Conservation (phyloP, 2,888 invertebrate species). For the Drosophila fulvimacula region DNA sequence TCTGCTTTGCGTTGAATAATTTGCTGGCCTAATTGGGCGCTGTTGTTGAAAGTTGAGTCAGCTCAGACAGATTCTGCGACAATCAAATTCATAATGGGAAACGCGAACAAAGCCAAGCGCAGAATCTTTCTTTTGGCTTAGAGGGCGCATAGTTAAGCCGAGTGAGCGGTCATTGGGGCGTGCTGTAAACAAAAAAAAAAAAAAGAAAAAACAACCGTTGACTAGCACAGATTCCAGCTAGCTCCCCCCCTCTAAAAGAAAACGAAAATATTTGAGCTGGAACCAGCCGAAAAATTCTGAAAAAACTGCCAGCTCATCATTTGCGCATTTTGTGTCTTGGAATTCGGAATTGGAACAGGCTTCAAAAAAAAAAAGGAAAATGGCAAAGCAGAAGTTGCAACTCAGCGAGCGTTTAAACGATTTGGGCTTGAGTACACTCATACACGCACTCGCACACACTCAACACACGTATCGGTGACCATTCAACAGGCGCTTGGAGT, state of each 20-base stretch:
- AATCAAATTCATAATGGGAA: constrained; percentile 44
- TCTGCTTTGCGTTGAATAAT: constrained; percentile 37
- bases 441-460: constrained; percentile 8
- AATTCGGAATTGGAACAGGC: constrained; percentile 50
- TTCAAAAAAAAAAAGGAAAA: not conserved
- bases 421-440: constrained; percentile 36
- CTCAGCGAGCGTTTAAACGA: constrained; percentile 24
- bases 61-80: constrained; percentile 15
- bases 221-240: constrained; percentile 64
- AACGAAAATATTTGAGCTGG: constrained; percentile 75
- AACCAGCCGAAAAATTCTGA: constrained; percentile 40
- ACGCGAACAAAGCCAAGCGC: constrained; percentile 32
- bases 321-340: constrained; percentile 21
- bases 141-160: constrained; percentile 13
- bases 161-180: constrained; percentile 40
- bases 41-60: constrained; percentile 44
- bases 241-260: constrained; percentile 51
- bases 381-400: constrained; percentile 27
- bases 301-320: constrained; percentile 30
- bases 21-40: constrained; percentile 55
- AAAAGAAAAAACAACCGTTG: constrained; percentile 59
- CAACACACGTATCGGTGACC: constrained; percentile 52
- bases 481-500: constrained; percentile 59
- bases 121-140: constrained; percentile 28
- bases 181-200: constrained; percentile 19